A percentile compares a stretch with the other conserved stretches of the same genome.
Conservation (phyloP, 2,113 vertebrate genomes). For the Chrysochloris asiatica region DNA sequence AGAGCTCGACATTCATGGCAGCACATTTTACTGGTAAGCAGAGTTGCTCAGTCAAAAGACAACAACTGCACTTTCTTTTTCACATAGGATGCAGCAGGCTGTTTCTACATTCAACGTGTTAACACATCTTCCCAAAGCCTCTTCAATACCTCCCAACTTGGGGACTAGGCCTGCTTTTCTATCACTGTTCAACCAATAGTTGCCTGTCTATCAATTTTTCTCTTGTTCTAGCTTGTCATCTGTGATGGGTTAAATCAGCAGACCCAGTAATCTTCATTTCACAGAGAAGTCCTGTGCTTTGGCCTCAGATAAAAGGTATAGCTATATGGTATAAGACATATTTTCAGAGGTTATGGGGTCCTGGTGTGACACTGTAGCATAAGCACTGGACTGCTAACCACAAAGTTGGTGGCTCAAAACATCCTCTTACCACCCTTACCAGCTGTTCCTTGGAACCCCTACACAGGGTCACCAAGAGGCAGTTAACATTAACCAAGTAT, state of each 20-base stretch:
- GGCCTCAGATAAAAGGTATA: neutral
- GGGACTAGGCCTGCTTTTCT: neutral
- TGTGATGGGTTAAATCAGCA: neutral
- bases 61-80: neutral
- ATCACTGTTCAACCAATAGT: too few relatives aligned
- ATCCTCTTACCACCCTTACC: too few relatives aligned
- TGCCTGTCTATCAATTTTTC: neutral
- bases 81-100: neutral
- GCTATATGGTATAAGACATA: neutral
- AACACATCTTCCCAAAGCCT: conserved; percentile 4
- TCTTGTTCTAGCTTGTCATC: neutral
- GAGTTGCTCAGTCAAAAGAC: neutral
- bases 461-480: too few relatives aligned
- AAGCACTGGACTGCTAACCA: too few relatives aligned
- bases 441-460: too few relatives aligned
- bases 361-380: too few relatives aligned
- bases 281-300: neutral
- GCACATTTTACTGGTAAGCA: neutral
- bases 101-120: neutral
- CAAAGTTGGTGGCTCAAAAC: too few relatives aligned
- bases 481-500: too few relatives aligned
- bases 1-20: neutral
- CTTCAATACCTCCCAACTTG: neutral
- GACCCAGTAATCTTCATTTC: neutral
- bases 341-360: neutral